These are phyloP conservation scores for Ormyrus pomaceus DNA, from an alignment of 2,888 invertebrate species.

Conservation along the genomic window DNA sequence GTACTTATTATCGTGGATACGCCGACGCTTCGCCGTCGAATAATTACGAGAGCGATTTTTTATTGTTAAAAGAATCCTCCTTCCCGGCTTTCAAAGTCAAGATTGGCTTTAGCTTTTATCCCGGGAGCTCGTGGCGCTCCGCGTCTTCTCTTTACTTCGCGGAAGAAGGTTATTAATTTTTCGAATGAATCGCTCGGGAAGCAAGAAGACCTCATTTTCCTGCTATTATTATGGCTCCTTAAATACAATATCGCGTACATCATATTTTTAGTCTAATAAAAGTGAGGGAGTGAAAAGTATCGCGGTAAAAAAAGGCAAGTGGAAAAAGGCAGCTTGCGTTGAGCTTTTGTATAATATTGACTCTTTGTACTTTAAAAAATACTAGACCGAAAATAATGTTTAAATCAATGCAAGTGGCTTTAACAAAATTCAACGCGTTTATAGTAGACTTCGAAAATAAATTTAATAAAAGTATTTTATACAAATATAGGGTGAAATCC, in stretches of 20 bases:
- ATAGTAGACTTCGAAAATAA: too few species aligned
- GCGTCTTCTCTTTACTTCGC: not conserved
- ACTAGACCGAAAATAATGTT: too few species aligned
- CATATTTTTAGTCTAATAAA: constrained; percentile 30
- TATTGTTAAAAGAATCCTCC: not conserved
- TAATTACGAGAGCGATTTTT: not conserved
- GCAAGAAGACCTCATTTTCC: constrained; percentile 4
- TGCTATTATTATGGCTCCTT: constrained; percentile 21
- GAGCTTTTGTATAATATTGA: too few species aligned
- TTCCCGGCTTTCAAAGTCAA: constrained; percentile 1
- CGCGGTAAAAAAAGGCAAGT: not conserved
- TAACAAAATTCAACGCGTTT: too few species aligned
- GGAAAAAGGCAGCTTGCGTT: too few species aligned
- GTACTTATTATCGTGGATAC: too few species aligned
- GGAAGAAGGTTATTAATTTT: constrained; percentile 35
- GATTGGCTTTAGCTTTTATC: constrained; percentile 30
- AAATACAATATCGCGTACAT: constrained; percentile 38
- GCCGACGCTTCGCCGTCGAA: not conserved
- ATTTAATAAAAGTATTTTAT: too few species aligned
- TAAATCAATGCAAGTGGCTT: too few species aligned
- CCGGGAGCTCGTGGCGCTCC: not conserved
- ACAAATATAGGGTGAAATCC: too few species aligned
- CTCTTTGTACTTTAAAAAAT: too few species aligned
- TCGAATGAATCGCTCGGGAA: constrained; percentile 23
- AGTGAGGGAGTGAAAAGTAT: not conserved